Evolutionary conservation across 2,888 invertebrate genomes (phyloP).

Genomic region (Phlogophora meticulosa): DNA sequence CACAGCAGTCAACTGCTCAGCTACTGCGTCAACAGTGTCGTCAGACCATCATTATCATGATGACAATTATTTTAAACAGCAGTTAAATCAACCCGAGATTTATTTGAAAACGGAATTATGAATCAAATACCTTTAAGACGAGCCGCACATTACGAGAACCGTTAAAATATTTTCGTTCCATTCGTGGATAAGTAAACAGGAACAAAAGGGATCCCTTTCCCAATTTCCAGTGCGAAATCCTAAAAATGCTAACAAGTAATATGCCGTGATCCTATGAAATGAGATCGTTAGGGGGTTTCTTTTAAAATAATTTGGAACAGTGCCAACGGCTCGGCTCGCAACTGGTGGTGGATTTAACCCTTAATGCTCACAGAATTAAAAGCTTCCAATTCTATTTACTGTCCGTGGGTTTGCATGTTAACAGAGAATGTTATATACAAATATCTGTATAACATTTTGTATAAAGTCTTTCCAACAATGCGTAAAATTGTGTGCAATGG

Average conservation of each 20-base stretch:
- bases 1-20: too few species aligned
- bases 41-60: not conserved
- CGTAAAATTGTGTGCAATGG: conserved; percentile 39
- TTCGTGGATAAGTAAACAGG: conserved; percentile 11
- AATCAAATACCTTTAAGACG: not conserved
- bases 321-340: conserved; percentile 83
- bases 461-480: conserved; percentile 37
- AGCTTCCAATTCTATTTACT: conserved; percentile 79
- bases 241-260: conserved; percentile 65
- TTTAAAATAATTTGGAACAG: conserved; percentile 88
- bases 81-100: not conserved
- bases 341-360: conserved; percentile 87
- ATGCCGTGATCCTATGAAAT: conserved; percentile 72
- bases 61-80: not conserved
- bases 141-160: conserved; percentile 1
- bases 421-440: conserved; percentile 51
- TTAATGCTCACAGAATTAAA: conserved; percentile 81
- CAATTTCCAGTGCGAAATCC: conserved; percentile 57
- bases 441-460: conserved; percentile 35
- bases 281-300: conserved; percentile 82
- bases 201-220: conserved; percentile 56
- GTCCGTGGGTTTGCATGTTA: conserved; percentile 70
- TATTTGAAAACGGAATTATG: not conserved
- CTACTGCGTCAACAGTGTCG: too few species aligned
- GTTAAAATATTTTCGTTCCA: conserved; percentile 19